Evolutionary conservation across 2,888 invertebrate genomes (phyloP), one percentile per base, ranked within the genome.

Genomic region (Drosophila anomelani): DNA sequence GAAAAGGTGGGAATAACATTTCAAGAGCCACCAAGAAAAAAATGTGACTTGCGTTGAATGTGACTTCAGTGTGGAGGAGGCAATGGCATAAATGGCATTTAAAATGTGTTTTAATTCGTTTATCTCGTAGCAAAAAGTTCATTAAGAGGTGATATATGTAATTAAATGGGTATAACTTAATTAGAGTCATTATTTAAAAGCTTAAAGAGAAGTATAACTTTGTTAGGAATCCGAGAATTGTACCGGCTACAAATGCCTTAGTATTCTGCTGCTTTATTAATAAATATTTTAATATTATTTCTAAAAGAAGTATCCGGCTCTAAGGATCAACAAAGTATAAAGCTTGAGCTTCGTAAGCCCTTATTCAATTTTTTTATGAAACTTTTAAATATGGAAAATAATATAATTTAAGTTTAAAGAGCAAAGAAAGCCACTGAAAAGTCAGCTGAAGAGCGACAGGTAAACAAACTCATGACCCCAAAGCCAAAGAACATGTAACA

Each of bases 61-160:
- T 56, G 39, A 13, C 69, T 13, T 38, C n/a, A 39, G 29, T 49
- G 36, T 9, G 15, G 34, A 20, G 17, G 46, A 20, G 17, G 46
- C 2, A 13, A 15, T 26, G 36, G 36, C 56, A 57, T 34, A 39
- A 68, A 58, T 69, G 38, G 49, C 38, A 58, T 58, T 69, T 58
- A 57, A 49, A 43, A 51, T 51, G 41, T 12, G 20, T 57, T 69
- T n/a, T 39, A 46, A 66, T 64, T 67, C 38, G 32, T 54, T 34
- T 26, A 32, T 38, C 17, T 41, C 32, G 4, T 1, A 10, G 8
- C 8, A 9, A 15, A 10, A 17, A n/a, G 26, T n/a, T 23, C 39
- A 32, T 39, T 61, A 38, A 29, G 12, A 13, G 7, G 13, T 13
- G 3, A 51, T 51, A 2, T 51, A 34, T 34, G 51, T 1, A 34